Conservation (phyloP, 2,113 vertebrate genomes). For the Ariopsis seemanni region DNA sequence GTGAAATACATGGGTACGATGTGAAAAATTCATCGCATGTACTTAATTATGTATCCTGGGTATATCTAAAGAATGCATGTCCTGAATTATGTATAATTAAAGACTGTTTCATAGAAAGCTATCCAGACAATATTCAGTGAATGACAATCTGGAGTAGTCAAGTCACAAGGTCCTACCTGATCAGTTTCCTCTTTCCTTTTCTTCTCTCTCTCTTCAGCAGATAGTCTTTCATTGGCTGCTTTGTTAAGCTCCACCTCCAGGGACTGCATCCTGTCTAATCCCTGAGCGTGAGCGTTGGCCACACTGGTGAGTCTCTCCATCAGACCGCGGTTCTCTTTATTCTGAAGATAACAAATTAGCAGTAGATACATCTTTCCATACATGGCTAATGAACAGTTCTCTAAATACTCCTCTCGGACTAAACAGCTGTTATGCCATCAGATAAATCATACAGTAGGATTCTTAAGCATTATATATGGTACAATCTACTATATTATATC, state of each 20-base stretch:
- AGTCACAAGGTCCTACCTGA: conserved; percentile 71
- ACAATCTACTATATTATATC: not conserved
- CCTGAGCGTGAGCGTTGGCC: conserved; percentile 73
- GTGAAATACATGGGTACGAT: conserved; percentile 11
- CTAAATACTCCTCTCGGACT: not conserved
- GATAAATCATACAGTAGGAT: not conserved
- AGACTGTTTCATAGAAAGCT: not conserved
- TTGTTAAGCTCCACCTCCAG: conserved; percentile 84
- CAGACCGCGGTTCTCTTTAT: conserved; percentile 85
- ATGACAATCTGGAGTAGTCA: not conserved
- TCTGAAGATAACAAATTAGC: conserved; percentile 65
- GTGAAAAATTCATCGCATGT: not conserved
- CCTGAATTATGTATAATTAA: not conserved
- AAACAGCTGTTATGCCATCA: not conserved
- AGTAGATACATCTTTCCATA: not conserved
- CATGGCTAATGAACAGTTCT: not conserved
- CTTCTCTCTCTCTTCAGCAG: conserved; percentile 76
- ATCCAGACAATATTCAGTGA: not conserved
- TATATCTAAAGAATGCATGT: not conserved
- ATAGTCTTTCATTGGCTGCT: conserved; percentile 68
- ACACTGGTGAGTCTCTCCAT: conserved; percentile 85
- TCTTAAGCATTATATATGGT: not conserved
- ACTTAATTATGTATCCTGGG: not conserved
- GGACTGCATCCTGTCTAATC: conserved; percentile 78
- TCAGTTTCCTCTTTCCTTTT: conserved; percentile 73